Evolutionary conservation across 2,797 vertebrate species (phyloP), one percentile per base, ranked within the genome.

Genomic region (Nothura maculosa): DNA sequence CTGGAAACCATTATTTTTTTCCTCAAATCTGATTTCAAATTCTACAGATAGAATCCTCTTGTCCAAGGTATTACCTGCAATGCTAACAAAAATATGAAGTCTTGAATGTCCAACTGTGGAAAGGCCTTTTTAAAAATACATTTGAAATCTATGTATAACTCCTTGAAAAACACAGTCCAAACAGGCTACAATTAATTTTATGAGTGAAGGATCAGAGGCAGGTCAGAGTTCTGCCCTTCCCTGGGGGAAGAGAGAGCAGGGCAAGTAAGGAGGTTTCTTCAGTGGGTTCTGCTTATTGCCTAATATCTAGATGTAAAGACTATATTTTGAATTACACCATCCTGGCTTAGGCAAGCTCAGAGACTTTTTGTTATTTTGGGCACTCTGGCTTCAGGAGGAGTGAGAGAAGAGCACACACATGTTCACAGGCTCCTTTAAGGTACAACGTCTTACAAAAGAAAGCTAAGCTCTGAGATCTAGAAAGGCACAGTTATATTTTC

Each of bases 401-500:
- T 86, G 24, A 78, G 30, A 42, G 12, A 57, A 70, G 13, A 66
- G 9, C 22, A 64, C 1, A 0, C 6, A 66, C 19, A 13, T 6
- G 24, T 69, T 45, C 55, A 48, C 2, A 10, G 10, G 3, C 22
- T 58, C 17, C n/a, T 78, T 81, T 12, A 28, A 50, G 27, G 21
- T n/a, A 6, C 55, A 77, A 8, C 9, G 36, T 64, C 10, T 91
- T 12, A 24, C 43, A 42, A 68, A 40, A 14, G 3, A 17, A 50
- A 77, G 5, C 3, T 42, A 40, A 69, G 7, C 1, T 66, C 20
- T 61, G 57, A 63, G 9, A 22, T 77, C 12, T 70, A 70, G 80
- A 15, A 5, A 27, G 62, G 43, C 5, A 42, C 7, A 62, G 5
- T 0, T 0, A 50, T 10, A 1, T 0, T 32, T 90, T 88, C 18